Percentiles rank a stretch among this genome's conserved stretches.
These are phyloP conservation scores for Arbacia lixula DNA, from an alignment of 53 echinoderm and acorn worm genomes.

Conservation along the genomic window DNA sequence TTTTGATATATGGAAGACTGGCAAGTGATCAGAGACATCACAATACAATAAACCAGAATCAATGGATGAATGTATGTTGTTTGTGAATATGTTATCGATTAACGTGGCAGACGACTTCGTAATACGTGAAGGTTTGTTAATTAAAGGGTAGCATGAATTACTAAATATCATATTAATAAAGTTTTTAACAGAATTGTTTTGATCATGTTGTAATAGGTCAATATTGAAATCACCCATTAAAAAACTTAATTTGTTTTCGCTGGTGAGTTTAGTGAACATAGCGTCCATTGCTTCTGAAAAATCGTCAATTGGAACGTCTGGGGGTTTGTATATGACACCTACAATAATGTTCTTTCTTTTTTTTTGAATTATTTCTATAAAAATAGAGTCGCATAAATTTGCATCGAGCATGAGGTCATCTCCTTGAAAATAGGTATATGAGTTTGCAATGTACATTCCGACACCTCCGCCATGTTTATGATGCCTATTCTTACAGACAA, in stretches of 20 bases:
- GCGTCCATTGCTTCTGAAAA: not conserved
- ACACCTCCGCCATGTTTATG: not conserved
- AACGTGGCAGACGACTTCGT: slow-evolving; percentile 21
- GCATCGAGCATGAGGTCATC: slow-evolving; percentile 10
- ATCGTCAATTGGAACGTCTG: not conserved
- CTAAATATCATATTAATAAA: not conserved
- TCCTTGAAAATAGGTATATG: not conserved
- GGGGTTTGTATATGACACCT: slow-evolving; percentile 14
- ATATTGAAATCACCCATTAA: slow-evolving; percentile 7
- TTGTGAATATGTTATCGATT: not conserved
- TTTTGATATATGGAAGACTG: slow-evolving; percentile 5
- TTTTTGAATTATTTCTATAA: slow-evolving; percentile 14
- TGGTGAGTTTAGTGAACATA: not conserved
- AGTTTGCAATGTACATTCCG: slow-evolving; percentile 25
- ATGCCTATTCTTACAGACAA: slow-evolving; percentile 4
- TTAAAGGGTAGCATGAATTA: not conserved
- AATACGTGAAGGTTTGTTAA: slow-evolving; percentile 11
- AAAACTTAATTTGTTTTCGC: slow-evolving; percentile 1
- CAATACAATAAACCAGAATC: slow-evolving; percentile 11
- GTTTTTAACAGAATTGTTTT: slow-evolving; percentile 3
- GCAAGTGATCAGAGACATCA: slow-evolving; percentile 14
- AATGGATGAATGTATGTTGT: not conserved
- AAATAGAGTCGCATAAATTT: not conserved
- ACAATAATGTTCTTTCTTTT: slow-evolving; percentile 14
- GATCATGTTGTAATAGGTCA: not conserved